Evolutionary conservation across 2,888 invertebrate genomes (phyloP).

Genomic region (Rhagonycha lutea): DNA sequence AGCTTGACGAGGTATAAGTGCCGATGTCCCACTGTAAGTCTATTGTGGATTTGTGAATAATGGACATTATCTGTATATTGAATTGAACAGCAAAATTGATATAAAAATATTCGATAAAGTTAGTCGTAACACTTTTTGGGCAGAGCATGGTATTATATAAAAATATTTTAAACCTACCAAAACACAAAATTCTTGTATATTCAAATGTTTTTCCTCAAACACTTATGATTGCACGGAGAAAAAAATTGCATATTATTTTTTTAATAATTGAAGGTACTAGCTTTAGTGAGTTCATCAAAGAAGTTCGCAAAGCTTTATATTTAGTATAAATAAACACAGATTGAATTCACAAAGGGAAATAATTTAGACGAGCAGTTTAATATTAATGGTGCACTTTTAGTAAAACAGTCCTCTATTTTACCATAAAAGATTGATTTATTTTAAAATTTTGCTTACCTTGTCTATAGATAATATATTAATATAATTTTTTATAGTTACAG

Average conservation of each 20-base stretch:
- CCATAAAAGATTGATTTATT: background rate
- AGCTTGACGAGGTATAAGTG: too few species aligned
- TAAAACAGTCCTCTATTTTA: too few species aligned
- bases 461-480: background rate
- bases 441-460: background rate
- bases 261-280: background rate
- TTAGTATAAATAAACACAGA: background rate
- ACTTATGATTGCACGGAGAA: too few species aligned
- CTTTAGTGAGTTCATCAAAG: background rate
- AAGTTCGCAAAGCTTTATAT: background rate
- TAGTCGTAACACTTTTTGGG: too few species aligned
- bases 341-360: background rate
- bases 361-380: background rate
- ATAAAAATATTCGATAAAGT: too few species aligned
- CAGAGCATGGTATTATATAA: too few species aligned
- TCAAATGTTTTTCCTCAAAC: too few species aligned
- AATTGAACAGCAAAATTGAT: background rate
- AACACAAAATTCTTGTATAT: background rate
- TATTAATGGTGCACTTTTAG: background rate
- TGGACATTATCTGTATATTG: background rate
- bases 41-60: background rate
- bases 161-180: background rate
- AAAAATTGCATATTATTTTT: background rate
- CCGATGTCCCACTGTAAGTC: too few species aligned
- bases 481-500: constrained; percentile 44